Conservation (phyloP, 2,888 invertebrate genomes). For the Gymnosoma rotundatum region DNA sequence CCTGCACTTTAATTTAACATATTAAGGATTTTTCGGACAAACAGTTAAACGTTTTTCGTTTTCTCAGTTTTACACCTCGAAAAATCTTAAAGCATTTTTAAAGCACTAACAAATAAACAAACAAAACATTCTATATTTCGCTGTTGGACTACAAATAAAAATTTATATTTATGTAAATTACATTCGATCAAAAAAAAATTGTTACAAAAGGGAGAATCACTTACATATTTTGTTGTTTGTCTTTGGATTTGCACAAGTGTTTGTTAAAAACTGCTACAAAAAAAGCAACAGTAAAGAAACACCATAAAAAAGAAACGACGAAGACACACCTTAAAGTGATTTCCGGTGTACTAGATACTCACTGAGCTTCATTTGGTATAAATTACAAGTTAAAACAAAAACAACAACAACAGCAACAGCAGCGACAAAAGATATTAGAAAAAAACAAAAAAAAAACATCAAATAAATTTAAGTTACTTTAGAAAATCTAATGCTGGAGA, state of each 20-base stretch:
- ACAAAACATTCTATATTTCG: neutral
- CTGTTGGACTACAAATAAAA: constrained; percentile 34
- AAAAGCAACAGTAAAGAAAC: constrained; percentile 8
- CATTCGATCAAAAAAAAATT: neutral
- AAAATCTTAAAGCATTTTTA: neutral
- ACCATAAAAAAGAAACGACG: constrained; percentile 46
- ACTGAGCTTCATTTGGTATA: constrained; percentile 75
- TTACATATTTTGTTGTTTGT: constrained; percentile 14
- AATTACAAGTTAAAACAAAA: constrained; percentile 29
- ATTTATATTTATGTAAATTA: constrained; percentile 31
- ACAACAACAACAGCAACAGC: constrained; percentile 5
- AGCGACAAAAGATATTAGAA: neutral
- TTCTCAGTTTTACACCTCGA: neutral
- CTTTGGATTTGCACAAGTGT: constrained; percentile 23
- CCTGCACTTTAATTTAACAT: neutral
- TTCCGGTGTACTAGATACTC: constrained; percentile 81
- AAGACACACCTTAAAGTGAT: constrained; percentile 79
- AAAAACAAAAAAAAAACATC: constrained; percentile 7
- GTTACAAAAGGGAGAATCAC: constrained; percentile 28
- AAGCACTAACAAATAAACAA: constrained; percentile 1
- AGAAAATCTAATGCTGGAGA: constrained; percentile 36
- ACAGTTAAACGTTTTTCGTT: neutral
- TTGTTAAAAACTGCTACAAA: constrained; percentile 15
- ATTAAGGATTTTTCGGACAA: neutral
- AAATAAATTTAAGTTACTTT: constrained; percentile 50